Percentiles rank a stretch among this genome's conserved stretches.
Conservation (phyloP, 1,140 invertebrate genomes). For the Magallana gigas region DNA sequence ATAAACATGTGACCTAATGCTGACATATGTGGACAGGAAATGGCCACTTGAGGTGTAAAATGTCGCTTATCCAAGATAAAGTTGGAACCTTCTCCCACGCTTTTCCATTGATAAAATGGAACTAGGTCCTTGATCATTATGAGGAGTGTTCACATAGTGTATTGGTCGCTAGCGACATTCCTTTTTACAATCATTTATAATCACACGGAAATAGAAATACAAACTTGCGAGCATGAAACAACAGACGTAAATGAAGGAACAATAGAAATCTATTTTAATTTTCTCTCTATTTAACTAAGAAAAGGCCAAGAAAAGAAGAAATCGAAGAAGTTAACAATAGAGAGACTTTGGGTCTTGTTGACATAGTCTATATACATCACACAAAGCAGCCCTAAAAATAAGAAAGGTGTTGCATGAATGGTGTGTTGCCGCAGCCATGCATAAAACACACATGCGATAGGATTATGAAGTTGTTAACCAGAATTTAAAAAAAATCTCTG, state of each 20-base stretch:
- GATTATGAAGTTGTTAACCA: slow-evolving; percentile 30
- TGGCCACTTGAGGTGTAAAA: slow-evolving; percentile 13
- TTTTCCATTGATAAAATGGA: slow-evolving; percentile 8
- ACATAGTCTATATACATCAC: slow-evolving; percentile 1
- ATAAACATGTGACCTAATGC: not conserved
- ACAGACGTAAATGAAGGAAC: not conserved
- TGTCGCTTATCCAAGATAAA: not conserved
- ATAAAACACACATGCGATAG: not conserved
- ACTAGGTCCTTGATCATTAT: not conserved
- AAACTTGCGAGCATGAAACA: not conserved
- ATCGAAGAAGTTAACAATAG: not conserved
- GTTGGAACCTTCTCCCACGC: slow-evolving; percentile 15
- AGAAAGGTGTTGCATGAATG: not conserved
- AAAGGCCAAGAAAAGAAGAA: slow-evolving; percentile 1
- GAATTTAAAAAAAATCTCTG: not conserved
- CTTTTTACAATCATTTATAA: not conserved
- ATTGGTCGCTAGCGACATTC: not conserved
- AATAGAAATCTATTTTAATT: slow-evolving; percentile 7
- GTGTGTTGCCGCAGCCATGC: not conserved
- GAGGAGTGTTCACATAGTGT: not conserved
- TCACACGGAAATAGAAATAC: not conserved
- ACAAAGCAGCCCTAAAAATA: not conserved
- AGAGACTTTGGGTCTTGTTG: slow-evolving; percentile 29
- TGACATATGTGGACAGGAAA: not conserved
- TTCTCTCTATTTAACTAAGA: not conserved